Evolutionary conservation across 2,888 invertebrate species (phyloP), one percentile per base, ranked within the genome.

Genomic region (Ochlodes sylvanus): DNA sequence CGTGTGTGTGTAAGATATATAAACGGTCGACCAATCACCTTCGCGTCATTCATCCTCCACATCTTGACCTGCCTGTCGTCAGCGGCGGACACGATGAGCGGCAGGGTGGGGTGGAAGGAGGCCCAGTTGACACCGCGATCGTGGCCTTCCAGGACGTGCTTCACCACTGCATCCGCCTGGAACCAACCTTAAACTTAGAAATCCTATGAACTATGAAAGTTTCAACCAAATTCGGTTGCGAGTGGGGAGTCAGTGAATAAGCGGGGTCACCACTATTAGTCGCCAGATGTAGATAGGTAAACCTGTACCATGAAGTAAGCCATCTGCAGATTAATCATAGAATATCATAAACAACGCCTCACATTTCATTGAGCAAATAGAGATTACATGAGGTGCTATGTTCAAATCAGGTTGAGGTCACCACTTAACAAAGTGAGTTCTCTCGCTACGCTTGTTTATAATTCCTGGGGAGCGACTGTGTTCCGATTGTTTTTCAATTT

Each of bases 111-210:
- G 87, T 99, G 99, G 93, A 99, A 99, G 54, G 97, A 95, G 0
- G 98, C 99, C 99, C 99, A 99, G 93, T 99, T 99, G 0, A 99
- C 99, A 12, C 99, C 99, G 60, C 99, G 95, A 88, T 99, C 99
- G 83, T 99, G 99, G 0, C 98, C 98, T 84, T 98, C 98, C 44
- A 98, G 84, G 7, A 98, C 98, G 83, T 98, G 98, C 77, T 98
- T 97, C 0, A 98, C 98, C 0, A 98, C 96, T 1, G 98, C 99
- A 88, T 99, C 99, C 0, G 98, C 98, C 90, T 97, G 79, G 32
- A 80, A 66, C 21, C 56, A 47, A 56, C 14, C 5, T 44, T 44
- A 1, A 21, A 7, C 41, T 15, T 15, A 56, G 3, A 10, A n/a
- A 55, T 1, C 9, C 12, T 12, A 38, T 38, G 10, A 38, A 38